Conservation (phyloP, 2,888 invertebrate genomes). For the Tetramorium bicarinatum region DNA sequence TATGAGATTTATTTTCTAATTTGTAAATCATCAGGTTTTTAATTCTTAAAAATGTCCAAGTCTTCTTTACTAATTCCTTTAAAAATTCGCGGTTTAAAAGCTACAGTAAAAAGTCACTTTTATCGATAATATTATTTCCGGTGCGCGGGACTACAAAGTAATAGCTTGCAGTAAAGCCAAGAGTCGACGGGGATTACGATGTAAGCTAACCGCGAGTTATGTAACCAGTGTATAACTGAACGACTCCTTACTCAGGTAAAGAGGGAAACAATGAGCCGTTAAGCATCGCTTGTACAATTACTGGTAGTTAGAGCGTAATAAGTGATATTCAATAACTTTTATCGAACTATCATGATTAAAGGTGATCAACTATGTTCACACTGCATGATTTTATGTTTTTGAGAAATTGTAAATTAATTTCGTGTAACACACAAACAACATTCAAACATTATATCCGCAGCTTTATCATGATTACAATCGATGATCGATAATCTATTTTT, state of each 20-base stretch:
- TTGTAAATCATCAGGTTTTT: background rate
- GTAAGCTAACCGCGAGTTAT: conserved; percentile 37
- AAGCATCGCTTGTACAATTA: conserved; percentile 38
- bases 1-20: background rate
- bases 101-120: background rate
- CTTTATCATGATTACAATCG: background rate
- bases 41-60: background rate
- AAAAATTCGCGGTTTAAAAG: background rate
- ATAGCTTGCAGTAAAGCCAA: conserved; percentile 18
- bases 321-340: conserved; percentile 32
- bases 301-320: conserved; percentile 20
- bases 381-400: conserved; percentile 19
- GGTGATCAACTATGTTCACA: background rate
- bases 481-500: background rate
- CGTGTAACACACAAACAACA: background rate
- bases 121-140: conserved; percentile 22
- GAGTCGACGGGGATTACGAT: conserved; percentile 24
- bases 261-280: conserved; percentile 40
- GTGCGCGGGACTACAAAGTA: background rate
- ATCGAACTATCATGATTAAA: conserved; percentile 28
- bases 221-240: conserved; percentile 19
- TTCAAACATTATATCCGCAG: background rate
- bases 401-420: conserved; percentile 15
- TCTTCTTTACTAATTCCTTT: background rate
- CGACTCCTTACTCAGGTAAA: conserved; percentile 14